Evolutionary conservation across 1,140 invertebrate species (phyloP).

Genomic region (Archegozetes longisetosus): DNA sequence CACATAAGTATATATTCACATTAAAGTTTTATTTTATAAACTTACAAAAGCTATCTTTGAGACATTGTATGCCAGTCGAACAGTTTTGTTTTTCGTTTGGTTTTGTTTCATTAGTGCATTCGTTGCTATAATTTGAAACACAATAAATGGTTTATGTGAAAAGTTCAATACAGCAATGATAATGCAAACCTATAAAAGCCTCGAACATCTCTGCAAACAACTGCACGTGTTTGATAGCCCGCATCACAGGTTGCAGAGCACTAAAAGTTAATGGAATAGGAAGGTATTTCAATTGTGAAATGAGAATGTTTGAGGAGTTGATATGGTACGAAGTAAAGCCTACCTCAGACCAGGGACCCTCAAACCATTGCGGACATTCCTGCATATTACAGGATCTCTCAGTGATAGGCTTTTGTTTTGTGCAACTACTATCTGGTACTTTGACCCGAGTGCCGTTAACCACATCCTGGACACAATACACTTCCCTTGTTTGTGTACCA

Average conservation of each 20-base stretch:
- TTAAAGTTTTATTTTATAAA: too few relatives aligned
- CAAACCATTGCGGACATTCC: constrained; percentile 63
- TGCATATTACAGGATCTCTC: constrained; percentile 62
- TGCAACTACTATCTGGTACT: constrained; percentile 40
- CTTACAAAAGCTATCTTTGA: background rate
- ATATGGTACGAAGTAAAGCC: constrained; percentile 26
- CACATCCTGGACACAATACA: constrained; percentile 52
- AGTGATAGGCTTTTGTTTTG: constrained; percentile 51
- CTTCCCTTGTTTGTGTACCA: constrained; percentile 51
- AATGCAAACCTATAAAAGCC: constrained; percentile 18
- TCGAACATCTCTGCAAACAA: constrained; percentile 50
- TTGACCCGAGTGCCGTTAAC: constrained; percentile 43
- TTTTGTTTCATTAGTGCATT: constrained; percentile 36
- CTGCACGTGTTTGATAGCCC: constrained; percentile 59
- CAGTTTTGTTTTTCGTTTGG: constrained; percentile 28
- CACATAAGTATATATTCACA: too few relatives aligned
- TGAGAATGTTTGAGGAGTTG: background rate
- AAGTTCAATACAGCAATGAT: background rate
- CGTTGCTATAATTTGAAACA: constrained; percentile 30
- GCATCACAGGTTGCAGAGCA: constrained; percentile 67
- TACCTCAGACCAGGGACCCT: constrained; percentile 68
- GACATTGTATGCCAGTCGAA: background rate
- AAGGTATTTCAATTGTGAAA: background rate
- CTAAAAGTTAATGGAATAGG: constrained; percentile 31
- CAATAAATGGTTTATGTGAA: too few relatives aligned